phyloP scores from a whole-genome alignment of 1,140 invertebrate species.

The Drosophila miranda region DNA sequence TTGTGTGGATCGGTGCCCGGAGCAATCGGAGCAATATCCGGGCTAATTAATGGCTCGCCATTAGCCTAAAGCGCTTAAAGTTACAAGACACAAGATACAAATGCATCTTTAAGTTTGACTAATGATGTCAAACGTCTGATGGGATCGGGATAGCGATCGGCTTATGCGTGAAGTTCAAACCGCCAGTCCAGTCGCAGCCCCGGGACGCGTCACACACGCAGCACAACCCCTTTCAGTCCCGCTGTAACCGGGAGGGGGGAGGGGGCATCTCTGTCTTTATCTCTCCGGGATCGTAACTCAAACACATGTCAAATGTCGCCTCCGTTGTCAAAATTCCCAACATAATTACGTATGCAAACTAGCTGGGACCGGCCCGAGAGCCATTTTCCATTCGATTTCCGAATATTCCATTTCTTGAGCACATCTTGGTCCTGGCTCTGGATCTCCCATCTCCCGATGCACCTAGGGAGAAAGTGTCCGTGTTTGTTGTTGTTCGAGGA shows the following conservation, averaged over 20 bases:
- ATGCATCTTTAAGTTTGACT: constrained; percentile 78
- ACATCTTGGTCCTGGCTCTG: constrained; percentile 7
- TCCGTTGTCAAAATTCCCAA: constrained; percentile 75
- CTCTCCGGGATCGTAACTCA: constrained; percentile 67
- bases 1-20: constrained; percentile 3
- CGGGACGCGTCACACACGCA: background rate
- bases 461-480: constrained; percentile 44
- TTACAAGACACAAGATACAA: constrained; percentile 52
- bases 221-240: constrained; percentile 24
- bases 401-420: constrained; percentile 14
- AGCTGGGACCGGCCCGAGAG: constrained; percentile 33
- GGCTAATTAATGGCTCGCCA: constrained; percentile 66
- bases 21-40: background rate
- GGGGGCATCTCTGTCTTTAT: constrained; percentile 15
- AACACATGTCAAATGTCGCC: constrained; percentile 79
- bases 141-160: constrained; percentile 43
- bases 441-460: too few species aligned
- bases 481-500: constrained; percentile 19
- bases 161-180: constrained; percentile 78
- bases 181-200: constrained; percentile 25
- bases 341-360: constrained; percentile 79
- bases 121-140: constrained; percentile 68
- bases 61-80: constrained; percentile 59
- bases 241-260: constrained; percentile 2
- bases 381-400: constrained; percentile 27